A percentile compares a stretch with the other conserved stretches of the same genome.
Evolutionary conservation across 2,797 vertebrate species (phyloP).

Genomic region (Chloroceryle amazona): DNA sequence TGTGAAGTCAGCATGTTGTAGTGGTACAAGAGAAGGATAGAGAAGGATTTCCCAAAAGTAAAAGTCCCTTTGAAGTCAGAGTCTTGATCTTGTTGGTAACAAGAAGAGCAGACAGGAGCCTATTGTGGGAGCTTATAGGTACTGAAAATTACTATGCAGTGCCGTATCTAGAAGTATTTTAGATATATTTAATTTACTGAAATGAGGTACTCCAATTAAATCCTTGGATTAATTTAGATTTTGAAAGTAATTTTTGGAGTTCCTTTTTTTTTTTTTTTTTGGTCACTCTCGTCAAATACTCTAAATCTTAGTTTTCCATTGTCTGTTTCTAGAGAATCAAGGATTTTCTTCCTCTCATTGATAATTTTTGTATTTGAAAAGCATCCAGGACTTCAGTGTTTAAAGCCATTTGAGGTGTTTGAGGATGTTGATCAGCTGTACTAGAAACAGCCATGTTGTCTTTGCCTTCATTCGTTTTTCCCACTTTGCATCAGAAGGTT

Average conservation of each 20-base stretch:
- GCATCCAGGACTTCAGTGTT: neutral
- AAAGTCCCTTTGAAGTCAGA: neutral
- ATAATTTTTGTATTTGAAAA: neutral
- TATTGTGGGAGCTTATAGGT: neutral
- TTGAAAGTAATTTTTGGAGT: neutral
- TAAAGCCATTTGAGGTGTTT: neutral
- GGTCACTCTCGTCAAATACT: neutral
- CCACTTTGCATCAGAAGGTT: neutral
- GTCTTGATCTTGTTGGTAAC: neutral
- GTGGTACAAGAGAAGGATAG: neutral
- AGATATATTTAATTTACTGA: neutral
- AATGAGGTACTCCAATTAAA: neutral
- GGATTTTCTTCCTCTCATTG: neutral
- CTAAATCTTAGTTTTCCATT: neutral
- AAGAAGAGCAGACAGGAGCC: neutral
- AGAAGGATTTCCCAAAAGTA: neutral
- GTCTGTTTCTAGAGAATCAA: neutral
- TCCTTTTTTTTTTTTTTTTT: neutral
- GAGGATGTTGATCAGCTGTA: neutral
- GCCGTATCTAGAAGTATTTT: rapidly evolving
- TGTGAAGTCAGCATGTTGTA: neutral
- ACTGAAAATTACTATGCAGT: neutral
- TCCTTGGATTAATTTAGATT: neutral
- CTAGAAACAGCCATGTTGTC: neutral
- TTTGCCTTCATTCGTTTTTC: neutral